phyloP scores from a whole-genome alignment of 2,888 invertebrate genomes.

The Steinernema carpocapsae region DNA sequence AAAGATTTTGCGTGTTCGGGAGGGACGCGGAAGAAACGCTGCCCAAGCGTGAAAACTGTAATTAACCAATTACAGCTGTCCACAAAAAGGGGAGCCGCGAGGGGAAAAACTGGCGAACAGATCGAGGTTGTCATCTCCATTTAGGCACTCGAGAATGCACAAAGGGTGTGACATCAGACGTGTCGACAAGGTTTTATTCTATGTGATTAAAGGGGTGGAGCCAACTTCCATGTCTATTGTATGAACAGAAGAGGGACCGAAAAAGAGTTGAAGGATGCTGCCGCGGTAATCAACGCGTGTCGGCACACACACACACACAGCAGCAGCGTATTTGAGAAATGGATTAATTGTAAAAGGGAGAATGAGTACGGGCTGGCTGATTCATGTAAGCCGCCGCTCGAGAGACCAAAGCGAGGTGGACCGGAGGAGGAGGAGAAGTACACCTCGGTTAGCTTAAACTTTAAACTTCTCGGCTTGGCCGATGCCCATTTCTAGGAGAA shows the following conservation, averaged over 20 bases:
- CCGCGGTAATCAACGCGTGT: constrained; percentile 1
- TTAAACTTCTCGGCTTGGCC: not conserved
- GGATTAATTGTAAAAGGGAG: constrained; percentile 17
- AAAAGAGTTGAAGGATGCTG: constrained; percentile 25
- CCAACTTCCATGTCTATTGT: constrained; percentile 29
- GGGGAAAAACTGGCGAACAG: not conserved
- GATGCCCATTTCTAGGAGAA: not conserved
- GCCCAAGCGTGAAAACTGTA: not conserved
- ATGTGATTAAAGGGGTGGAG: constrained; percentile 29
- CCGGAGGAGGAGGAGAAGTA: not conserved
- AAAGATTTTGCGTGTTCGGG: not conserved
- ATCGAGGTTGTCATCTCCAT: not conserved
- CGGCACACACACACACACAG: not conserved
- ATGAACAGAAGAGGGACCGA: not conserved
- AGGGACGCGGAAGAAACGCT: not conserved
- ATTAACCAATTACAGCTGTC: constrained; percentile 5
- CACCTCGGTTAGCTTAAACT: constrained; percentile 25
- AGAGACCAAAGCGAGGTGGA: not conserved
- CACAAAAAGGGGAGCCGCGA: not conserved
- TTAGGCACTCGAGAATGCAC: constrained; percentile 4
- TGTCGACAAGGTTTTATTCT: constrained; percentile 33
- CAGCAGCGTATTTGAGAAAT: constrained; percentile 29
- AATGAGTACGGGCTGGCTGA: constrained; percentile 9
- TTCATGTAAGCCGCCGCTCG: not conserved
- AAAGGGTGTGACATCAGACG: constrained; percentile 31